phyloP scores from a whole-genome alignment of 2,797 vertebrate genomes.

The Prunella strophiata region DNA sequence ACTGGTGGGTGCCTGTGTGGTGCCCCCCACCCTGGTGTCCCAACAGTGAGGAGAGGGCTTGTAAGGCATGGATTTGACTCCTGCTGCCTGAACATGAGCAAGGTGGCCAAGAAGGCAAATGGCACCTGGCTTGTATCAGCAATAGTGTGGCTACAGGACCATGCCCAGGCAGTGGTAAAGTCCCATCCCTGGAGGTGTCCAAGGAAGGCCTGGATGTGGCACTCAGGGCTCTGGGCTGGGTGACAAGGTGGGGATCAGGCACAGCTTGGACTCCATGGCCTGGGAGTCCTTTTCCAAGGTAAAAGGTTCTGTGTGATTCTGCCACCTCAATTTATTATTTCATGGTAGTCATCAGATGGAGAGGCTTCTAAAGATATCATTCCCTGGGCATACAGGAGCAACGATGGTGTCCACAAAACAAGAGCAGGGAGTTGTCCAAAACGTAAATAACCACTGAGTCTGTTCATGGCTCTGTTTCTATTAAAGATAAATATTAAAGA shows the following conservation, averaged over 20 bases:
- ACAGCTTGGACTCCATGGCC: not conserved
- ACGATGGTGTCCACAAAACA: accelerated
- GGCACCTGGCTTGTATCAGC: not conserved
- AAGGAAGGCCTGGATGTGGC: accelerated
- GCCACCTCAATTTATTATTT: not conserved
- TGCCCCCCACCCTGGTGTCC: not conserved
- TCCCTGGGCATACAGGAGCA: not conserved
- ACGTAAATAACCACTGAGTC: not conserved
- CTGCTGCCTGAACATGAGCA: not conserved
- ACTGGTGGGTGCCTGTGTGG: accelerated
- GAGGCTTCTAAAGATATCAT: not conserved
- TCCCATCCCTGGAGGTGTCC: not conserved
- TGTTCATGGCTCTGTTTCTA: not conserved
- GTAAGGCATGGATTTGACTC: not conserved
- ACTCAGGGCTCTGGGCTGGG: not conserved
- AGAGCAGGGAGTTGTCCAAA: not conserved
- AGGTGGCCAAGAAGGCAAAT: not conserved
- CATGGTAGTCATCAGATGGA: not conserved
- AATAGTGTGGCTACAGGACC: not conserved
- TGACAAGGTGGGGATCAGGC: not conserved
- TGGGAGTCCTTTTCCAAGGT: not conserved
- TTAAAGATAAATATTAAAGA: conserved; percentile 1
- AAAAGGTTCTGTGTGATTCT: not conserved
- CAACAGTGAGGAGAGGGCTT: not conserved
- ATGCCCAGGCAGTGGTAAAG: not conserved